Evolutionary conservation across 2,797 vertebrate genomes (phyloP), one percentile per base, ranked within the genome.

Genomic region (Coilia nasus): DNA sequence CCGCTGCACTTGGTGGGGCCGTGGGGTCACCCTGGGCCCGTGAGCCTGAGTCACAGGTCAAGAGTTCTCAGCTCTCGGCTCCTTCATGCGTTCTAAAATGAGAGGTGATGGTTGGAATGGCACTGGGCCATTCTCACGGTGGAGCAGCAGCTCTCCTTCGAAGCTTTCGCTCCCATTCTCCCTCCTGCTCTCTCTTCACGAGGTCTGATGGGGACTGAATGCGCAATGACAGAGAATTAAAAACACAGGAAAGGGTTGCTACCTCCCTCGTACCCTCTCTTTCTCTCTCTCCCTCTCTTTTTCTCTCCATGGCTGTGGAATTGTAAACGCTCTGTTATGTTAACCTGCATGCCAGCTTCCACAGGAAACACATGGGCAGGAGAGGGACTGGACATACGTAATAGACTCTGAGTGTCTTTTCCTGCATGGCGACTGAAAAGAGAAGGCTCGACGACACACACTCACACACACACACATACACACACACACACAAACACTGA

Each of bases 321-420:
- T 57, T 57, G 57, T 57, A 41, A 59, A 31, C 44, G 46, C 23
- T 83, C n/a, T 83, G 44, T 71, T 83, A 47, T 83, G 83, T 83
- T 83, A 67, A 83, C 83, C 83, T 83, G 44, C 47, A 67, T 67
- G 67, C 67, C 31, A 81, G 23, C 50, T 83, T 47, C n/a, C 57
- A 83, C 82, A 59, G 83, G 84, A 83, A 81, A 75, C 71, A 50
- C 46, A 50, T 83, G 81, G 17, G 44, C n/a, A 41, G 23, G 35
- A 82, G 80, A 85, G 81, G 28, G 62, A 31, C 83, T 83, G 56
- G 17, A 81, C 35, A 84, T 81, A 85, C 50, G 67, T 31, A 81
- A 71, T 41, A 62, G 83, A 85, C n/a, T 82, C 50, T 56, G 25
- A 17, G 35, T 59, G 81, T 82, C 62, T 75, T 83, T 86, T 85